Evolutionary conservation across 2,797 vertebrate species (phyloP).

Genomic region (Spondyliosoma cantharus): DNA sequence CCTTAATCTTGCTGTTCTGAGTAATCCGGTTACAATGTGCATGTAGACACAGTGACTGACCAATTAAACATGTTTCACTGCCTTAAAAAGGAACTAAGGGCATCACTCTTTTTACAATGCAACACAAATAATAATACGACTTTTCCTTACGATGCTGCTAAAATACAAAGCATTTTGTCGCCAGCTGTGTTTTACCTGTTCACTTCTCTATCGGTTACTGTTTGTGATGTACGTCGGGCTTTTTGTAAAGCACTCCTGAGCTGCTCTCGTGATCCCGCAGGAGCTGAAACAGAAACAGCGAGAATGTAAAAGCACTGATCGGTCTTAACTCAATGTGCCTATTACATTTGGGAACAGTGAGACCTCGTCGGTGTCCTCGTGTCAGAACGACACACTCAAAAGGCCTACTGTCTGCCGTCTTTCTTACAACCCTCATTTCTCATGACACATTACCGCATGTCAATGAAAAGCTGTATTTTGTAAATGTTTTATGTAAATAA

Average conservation of each 20-base stretch:
- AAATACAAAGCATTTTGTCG: slow-evolving; percentile 33
- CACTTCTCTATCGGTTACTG: slow-evolving; percentile 19
- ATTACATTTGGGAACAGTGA: slow-evolving; percentile 63
- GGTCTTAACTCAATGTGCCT: slow-evolving; percentile 78
- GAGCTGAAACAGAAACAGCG: slow-evolving; percentile 33
- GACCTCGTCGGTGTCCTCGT: slow-evolving; percentile 40
- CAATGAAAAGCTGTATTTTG: slow-evolving; percentile 72
- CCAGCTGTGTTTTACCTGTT: slow-evolving; percentile 45
- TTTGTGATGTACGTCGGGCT: slow-evolving; percentile 4
- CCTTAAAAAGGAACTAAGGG: slow-evolving; percentile 74
- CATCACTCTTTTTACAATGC: slow-evolving; percentile 51
- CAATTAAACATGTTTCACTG: slow-evolving; percentile 56
- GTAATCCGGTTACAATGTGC: slow-evolving; percentile 30
- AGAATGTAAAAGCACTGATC: slow-evolving; percentile 46
- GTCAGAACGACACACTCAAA: slow-evolving; percentile 32
- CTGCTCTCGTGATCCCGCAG: slow-evolving; percentile 53
- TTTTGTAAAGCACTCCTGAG: slow-evolving; percentile 39
- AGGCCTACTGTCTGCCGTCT: slow-evolving; percentile 57
- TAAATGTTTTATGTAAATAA: slow-evolving; percentile 82
- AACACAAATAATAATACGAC: slow-evolving; percentile 6
- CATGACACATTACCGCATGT: slow-evolving; percentile 42
- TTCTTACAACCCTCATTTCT: slow-evolving; percentile 60
- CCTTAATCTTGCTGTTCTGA: background rate
- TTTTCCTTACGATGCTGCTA: slow-evolving; percentile 36
- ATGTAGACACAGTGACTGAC: slow-evolving; percentile 36